These are phyloP conservation scores for Aphodius granarius DNA, from an alignment of 2,888 invertebrate species.

Conservation along the genomic window DNA sequence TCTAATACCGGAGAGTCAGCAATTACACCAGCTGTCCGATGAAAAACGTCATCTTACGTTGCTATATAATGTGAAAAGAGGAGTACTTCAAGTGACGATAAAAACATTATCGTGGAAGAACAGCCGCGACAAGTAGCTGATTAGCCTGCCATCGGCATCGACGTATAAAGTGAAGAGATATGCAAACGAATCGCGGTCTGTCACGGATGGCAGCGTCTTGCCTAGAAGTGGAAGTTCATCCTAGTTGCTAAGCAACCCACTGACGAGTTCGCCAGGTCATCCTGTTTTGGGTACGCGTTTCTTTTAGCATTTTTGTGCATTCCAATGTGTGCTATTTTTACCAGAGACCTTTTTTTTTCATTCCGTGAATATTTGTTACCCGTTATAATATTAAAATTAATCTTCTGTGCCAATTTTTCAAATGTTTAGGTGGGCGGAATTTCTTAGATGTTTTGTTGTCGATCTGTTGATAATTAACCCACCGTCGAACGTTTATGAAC, in stretches of 20 bases:
- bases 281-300: constrained; percentile 29
- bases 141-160: not conserved
- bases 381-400: too few relatives aligned
- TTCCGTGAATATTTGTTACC: too few relatives aligned
- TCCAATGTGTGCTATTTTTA: too few relatives aligned
- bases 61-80: not conserved
- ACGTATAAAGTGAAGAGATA: constrained; percentile 15
- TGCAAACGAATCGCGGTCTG: constrained; percentile 9
- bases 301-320: constrained; percentile 18
- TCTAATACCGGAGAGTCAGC: not conserved
- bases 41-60: not conserved
- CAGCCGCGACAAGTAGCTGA: not conserved
- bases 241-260: constrained; percentile 20
- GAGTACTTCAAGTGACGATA: not conserved
- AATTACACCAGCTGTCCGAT: not conserved
- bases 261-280: constrained; percentile 21
- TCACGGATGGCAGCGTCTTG: constrained; percentile 15
- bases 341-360: too few relatives aligned
- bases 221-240: constrained; percentile 16
- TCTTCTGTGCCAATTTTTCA: too few relatives aligned
- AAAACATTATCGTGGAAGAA: not conserved
- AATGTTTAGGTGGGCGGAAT: too few relatives aligned
- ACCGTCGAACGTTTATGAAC: not conserved
- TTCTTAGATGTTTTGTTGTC: too few relatives aligned
- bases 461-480: not conserved